Evolutionary conservation across 2,888 invertebrate species (phyloP), one percentile per base, ranked within the genome.

Genomic region (Atrina japonica): DNA sequence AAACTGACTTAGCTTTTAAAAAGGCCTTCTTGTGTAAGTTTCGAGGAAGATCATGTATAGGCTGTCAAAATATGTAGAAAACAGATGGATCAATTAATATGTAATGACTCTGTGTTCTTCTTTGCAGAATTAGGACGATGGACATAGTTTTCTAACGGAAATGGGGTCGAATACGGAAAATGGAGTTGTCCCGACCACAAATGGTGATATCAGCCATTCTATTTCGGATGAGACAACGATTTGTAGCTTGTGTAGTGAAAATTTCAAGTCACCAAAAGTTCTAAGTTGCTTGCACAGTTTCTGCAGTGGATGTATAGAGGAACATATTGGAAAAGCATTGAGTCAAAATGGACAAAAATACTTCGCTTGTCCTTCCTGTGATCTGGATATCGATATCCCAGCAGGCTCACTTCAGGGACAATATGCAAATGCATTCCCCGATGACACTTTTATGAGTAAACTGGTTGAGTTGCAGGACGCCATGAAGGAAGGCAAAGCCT

Each of bases 311-410:
- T 84, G 84, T 65, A 56, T 84, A 7, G 77, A 79, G 21, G 68
- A 75, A 23, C 58, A 81, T 53, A 82, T 84, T 7, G 63, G 52
- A 6, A 70, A 71, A 27, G 52, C 71, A 9, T 58, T 67, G 7
- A 65, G 27, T 16, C 64, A 73, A 6, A 59, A 75, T 43, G 71
- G 75, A 53, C 72, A 73, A 47, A 70, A 63, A 50, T 55, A 63
- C 27, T 82, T 80, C 64, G 25, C 69, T 2, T 85, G 85, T 65
- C 85, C 85, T 0, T 70, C 77, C 2, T 85, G 85, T 67, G 80
- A 76, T 23, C 75, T 78, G 69, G 73, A 79, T 27, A 76, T 78
- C 0, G 78, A 76, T 23, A n/a, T 85, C 11, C 82, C 83, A 1
- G 47, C 65, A 6, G 72, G 73, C 9, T 68, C 73, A 5, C 40